Evolutionary conservation across 2,888 invertebrate genomes (phyloP), one percentile per base, ranked within the genome.

Genomic region (Mechanitis mazaeus): DNA sequence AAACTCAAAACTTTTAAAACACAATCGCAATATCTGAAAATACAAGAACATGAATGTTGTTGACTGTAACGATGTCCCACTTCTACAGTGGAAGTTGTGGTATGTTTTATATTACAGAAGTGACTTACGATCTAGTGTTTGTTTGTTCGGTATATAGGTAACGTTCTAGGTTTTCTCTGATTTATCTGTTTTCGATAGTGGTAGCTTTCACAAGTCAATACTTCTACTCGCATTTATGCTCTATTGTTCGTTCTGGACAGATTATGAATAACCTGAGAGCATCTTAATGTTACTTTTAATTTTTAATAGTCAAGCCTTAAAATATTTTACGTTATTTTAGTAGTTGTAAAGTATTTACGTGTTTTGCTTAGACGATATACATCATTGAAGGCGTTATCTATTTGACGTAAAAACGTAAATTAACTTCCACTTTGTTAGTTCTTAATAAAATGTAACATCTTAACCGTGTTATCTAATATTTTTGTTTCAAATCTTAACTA

Each of bases 401-500:
- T 58, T 45, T 46, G 61, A 54, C 53, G 57, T 64, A 80, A 80
- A 76, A 79, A 81, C 83, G 82, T 90, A 88, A 88, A 88, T 87
- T 87, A 83, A 77, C 72, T 3, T 77, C 76, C 81, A 82, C 78
- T 84, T 86, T 84, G 86, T 87, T 84, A 83, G 79, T 79, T 83
- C 75, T 81, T 78, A 87, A 88, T 89, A 89, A 90, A 89, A 87
- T 74, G 75, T 78, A 81, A 90, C 87, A 82, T 86, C 89, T 90
- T 81, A 84, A 87, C 85, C 79, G 73, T 77, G 81, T 89, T 88
- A 89, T 90, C 89, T 84, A 73, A 80, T 82, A 85, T 84, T 87
- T 86, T 85, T 83, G 85, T 87, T 85, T 83, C 70, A 73, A 74
- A 89, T 88, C 88, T 88, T 85, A 82, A 88, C 88, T 89, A 89